A percentile compares a stretch with the other conserved stretches of the same genome.
These are phyloP conservation scores for Pardosa pseudoannulata DNA, from an alignment of 2,888 invertebrate genomes.

Conservation along the genomic window DNA sequence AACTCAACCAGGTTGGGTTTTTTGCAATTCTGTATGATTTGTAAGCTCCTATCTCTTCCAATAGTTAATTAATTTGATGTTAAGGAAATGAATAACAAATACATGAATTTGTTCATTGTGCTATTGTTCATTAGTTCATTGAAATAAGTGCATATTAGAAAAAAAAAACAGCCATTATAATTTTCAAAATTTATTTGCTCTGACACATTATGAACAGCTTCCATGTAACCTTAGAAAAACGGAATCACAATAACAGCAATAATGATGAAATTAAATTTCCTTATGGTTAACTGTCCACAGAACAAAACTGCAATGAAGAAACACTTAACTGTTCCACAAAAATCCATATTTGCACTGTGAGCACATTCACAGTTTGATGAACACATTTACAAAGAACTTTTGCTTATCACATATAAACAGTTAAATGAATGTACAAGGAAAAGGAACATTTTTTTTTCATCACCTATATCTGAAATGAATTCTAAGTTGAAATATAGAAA, in stretches of 20 bases:
- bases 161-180: slow-evolving; percentile 7
- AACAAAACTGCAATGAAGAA: slow-evolving; percentile 37
- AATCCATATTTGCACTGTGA: not conserved
- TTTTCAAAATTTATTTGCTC: slow-evolving; percentile 71
- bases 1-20: no score
- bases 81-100: no score
- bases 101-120: no score
- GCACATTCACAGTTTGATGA: slow-evolving; percentile 27
- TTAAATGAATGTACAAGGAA: slow-evolving; percentile 60
- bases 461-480: slow-evolving; percentile 4
- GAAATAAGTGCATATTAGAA: not conserved
- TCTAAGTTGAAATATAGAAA: slow-evolving; percentile 4
- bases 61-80: no score
- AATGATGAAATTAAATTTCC: slow-evolving; percentile 61
- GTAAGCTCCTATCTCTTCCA: no score
- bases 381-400: slow-evolving; percentile 46
- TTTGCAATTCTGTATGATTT: no score
- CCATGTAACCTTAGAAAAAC: slow-evolving; percentile 69
- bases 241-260: slow-evolving; percentile 65
- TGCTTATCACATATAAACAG: slow-evolving; percentile 68
- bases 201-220: slow-evolving; percentile 70
- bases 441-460: slow-evolving; percentile 62
- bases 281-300: slow-evolving; percentile 38
- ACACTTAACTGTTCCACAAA: slow-evolving; percentile 34
- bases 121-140: no score